These are phyloP conservation scores for Cricetomys ansorgei DNA, from an alignment of 2,113 vertebrate genomes.

Conservation along the genomic window DNA sequence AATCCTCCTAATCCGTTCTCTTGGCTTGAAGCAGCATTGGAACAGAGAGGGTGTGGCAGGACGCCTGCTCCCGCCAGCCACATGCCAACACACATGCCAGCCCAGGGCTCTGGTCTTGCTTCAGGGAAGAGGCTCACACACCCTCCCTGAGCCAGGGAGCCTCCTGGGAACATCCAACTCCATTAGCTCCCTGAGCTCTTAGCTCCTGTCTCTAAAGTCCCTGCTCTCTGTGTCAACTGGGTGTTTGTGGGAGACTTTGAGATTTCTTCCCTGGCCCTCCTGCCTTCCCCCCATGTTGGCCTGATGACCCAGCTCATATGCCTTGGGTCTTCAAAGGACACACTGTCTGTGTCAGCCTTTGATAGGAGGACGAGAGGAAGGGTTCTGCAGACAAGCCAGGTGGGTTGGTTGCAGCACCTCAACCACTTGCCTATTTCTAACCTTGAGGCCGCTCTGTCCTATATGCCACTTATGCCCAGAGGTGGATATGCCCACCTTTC, in stretches of 20 bases:
- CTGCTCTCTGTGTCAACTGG: accelerated
- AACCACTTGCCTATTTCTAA: not conserved
- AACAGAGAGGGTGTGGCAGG: conserved; percentile 77
- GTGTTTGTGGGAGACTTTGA: not conserved
- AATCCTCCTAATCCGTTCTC: conserved; percentile 79
- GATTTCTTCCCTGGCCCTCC: not conserved
- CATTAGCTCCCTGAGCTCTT: accelerated
- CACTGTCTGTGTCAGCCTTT: not conserved
- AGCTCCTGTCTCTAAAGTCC: not conserved
- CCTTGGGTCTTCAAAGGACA: not conserved
- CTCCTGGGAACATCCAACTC: not conserved
- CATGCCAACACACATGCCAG: conserved; percentile 64
- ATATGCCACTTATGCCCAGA: not conserved
- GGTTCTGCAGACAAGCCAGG: accelerated
- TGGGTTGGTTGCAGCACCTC: accelerated
- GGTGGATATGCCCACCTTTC: too few relatives aligned
- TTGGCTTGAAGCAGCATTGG: conserved; percentile 68
- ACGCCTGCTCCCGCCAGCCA: conserved; percentile 77
- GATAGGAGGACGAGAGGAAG: not conserved
- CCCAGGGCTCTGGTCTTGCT: conserved; percentile 41
- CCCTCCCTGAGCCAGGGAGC: not conserved
- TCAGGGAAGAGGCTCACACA: not conserved
- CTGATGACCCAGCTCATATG: not conserved
- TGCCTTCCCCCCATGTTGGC: not conserved
- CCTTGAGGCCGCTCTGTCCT: accelerated